Conservation (phyloP, 2,113 vertebrate genomes). For the Oostethus manadensis region DNA sequence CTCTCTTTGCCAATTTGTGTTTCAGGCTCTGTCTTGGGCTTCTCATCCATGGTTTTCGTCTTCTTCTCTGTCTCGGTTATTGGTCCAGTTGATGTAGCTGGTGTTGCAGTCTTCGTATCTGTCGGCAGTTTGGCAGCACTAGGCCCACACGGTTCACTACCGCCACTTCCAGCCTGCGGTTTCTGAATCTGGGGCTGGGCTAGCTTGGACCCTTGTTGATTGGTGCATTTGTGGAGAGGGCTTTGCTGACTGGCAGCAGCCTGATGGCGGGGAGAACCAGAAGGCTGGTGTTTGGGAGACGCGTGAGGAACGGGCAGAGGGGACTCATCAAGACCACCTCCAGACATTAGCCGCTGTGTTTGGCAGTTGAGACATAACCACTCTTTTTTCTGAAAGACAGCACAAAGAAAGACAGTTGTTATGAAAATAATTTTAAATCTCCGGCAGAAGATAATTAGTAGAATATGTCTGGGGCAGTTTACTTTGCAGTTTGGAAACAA, state of each 20-base stretch:
- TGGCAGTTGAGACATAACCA: constrained; percentile 99
- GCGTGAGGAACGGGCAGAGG: constrained; percentile 76
- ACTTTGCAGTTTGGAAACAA: too few species aligned
- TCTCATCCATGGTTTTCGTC: constrained; percentile 47
- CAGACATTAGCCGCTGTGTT: constrained; percentile 90
- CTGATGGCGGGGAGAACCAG: constrained; percentile 75
- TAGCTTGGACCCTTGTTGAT: constrained; percentile 52
- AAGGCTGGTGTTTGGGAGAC: constrained; percentile 75
- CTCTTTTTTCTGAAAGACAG: constrained; percentile 87
- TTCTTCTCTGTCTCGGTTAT: constrained; percentile 51
- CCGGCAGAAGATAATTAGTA: not conserved
- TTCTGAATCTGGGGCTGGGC: constrained; percentile 54
- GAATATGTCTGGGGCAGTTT: too few species aligned
- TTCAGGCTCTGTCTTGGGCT: constrained; percentile 46
- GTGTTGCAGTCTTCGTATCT: constrained; percentile 61
- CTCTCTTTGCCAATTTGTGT: constrained; percentile 52
- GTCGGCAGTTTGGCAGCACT: constrained; percentile 63
- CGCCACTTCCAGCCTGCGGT: constrained; percentile 40
- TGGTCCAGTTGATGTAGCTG: constrained; percentile 20
- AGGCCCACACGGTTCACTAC: constrained; percentile 47
- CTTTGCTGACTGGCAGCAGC: constrained; percentile 59
- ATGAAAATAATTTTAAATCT: not conserved
- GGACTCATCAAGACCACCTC: constrained; percentile 79
- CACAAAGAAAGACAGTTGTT: not conserved
- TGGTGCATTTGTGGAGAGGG: constrained; percentile 59